Conservation (phyloP, 2,797 vertebrate species). For the Sebastes vulpes region DNA sequence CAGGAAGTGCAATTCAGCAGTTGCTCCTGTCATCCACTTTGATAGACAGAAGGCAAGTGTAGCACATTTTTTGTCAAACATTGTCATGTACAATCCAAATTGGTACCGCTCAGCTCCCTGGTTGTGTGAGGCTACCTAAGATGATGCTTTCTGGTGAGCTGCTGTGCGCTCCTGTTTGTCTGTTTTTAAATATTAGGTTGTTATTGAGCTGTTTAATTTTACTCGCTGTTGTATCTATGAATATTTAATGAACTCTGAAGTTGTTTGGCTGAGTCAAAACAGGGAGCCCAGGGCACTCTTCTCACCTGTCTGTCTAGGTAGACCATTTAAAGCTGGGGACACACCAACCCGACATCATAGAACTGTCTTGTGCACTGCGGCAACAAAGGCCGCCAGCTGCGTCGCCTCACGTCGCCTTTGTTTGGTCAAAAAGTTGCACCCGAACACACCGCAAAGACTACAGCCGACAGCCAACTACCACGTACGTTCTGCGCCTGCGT, state of each 20-base stretch:
- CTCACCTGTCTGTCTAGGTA: neutral
- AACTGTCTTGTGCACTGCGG: no score
- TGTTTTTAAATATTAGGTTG: constrained; percentile 26
- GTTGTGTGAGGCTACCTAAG: neutral
- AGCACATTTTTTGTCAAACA: constrained; percentile 20
- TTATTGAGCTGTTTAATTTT: constrained; percentile 59
- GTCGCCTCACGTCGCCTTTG: no score
- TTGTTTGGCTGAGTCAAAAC: constrained; percentile 37
- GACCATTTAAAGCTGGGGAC: neutral
- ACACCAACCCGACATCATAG: no score
- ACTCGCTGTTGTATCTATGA: constrained; percentile 40
- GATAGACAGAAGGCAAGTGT: constrained; percentile 29
- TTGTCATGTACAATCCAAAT: constrained; percentile 10
- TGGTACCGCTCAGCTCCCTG: neutral
- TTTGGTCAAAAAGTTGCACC: no score
- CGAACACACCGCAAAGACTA: no score
- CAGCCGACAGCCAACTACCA: no score
- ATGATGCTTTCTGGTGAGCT: neutral
- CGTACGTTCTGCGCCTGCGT: no score
- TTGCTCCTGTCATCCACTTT: constrained; percentile 38
- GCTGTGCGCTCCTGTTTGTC: neutral
- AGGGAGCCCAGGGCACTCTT: neutral
- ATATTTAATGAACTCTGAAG: constrained; percentile 62
- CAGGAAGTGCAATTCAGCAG: constrained; percentile 56
- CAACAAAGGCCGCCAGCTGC: no score